Evolutionary conservation across 2,797 vertebrate genomes (phyloP).

Genomic region (Cuculus canorus): DNA sequence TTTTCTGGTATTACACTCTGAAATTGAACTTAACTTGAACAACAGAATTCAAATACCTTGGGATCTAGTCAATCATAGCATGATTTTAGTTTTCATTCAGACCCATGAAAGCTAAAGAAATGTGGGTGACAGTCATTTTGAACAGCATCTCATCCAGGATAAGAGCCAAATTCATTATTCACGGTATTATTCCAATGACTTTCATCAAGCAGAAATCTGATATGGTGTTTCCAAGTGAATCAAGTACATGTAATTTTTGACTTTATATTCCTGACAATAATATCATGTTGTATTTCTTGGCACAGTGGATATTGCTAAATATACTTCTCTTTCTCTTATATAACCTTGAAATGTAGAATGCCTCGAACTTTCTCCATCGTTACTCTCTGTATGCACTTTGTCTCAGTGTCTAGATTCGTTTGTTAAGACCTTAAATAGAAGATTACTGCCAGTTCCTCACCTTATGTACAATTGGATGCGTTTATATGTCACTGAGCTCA

Average conservation of each 20-base stretch:
- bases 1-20: constrained; percentile 23
- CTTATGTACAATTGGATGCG: not conserved
- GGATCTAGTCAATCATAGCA: not conserved
- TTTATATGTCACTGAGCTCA: not conserved
- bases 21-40: constrained; percentile 57
- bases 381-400: not conserved
- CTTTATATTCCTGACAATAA: not conserved
- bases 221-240: not conserved
- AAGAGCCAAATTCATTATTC: not conserved
- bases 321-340: not conserved
- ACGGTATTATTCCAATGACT: not conserved
- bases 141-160: not conserved
- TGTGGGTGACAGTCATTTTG: not conserved
- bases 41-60: constrained; percentile 43
- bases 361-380: not conserved
- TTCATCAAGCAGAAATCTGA: not conserved
- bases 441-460: not conserved
- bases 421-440: not conserved
- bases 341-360: not conserved
- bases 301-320: not conserved
- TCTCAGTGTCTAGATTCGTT: not conserved
- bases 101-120: not conserved
- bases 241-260: not conserved
- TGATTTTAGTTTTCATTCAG: constrained; percentile 17
- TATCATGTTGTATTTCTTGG: not conserved